Conservation (phyloP, 2,888 invertebrate species). For the Zeuzera pyrina region DNA sequence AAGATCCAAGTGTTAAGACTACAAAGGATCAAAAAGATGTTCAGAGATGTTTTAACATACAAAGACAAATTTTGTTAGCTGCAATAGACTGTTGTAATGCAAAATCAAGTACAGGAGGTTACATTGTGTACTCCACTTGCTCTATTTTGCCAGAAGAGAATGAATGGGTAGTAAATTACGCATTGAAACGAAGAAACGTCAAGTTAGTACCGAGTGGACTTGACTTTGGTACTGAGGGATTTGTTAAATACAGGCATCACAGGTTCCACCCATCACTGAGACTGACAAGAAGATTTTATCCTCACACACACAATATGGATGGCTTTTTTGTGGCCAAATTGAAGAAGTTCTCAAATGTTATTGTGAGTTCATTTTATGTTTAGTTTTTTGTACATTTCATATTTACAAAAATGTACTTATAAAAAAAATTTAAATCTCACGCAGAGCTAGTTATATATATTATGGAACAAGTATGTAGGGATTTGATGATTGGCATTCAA, state of each 20-base stretch:
- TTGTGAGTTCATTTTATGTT: constrained; percentile 42
- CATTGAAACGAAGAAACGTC: constrained; percentile 92
- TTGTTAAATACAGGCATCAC: constrained; percentile 87
- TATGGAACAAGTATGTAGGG: too few species aligned
- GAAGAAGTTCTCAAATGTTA: constrained; percentile 93
- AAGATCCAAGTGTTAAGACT: constrained; percentile 97
- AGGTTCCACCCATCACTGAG: constrained; percentile 94
- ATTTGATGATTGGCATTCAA: too few species aligned
- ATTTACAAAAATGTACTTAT: not conserved
- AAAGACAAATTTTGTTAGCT: constrained; percentile 91
- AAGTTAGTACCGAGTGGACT: constrained; percentile 94
- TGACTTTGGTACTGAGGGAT: constrained; percentile 96
- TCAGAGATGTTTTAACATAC: constrained; percentile 91
- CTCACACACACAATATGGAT: constrained; percentile 99
- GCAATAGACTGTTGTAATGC: constrained; percentile 98
- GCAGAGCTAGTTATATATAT: too few species aligned
- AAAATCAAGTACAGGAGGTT: constrained; percentile 92
- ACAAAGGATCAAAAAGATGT: constrained; percentile 92
- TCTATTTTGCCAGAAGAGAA: constrained; percentile 99
- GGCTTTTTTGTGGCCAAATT: constrained; percentile 99
- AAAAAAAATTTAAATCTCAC: too few species aligned
- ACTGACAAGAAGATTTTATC: constrained; percentile 93
- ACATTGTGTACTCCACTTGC: constrained; percentile 98
- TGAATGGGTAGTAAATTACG: constrained; percentile 97
- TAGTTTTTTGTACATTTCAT: not conserved